Conservation (phyloP, 2,888 invertebrate species). For the Tineola bisselliella region DNA sequence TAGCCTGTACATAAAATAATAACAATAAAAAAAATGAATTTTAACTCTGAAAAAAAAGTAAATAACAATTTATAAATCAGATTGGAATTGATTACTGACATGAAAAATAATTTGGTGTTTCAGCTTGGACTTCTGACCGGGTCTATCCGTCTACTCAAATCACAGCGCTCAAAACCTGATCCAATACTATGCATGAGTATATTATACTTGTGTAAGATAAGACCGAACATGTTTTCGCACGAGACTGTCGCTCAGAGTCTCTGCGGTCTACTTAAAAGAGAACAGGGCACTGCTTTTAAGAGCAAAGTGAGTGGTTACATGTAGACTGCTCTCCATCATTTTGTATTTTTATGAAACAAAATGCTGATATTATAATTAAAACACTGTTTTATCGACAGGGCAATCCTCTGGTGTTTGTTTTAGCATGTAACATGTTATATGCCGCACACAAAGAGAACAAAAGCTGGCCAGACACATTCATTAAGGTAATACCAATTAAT, state of each 20-base stretch:
- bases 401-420: constrained; percentile 80
- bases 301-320: constrained; percentile 73
- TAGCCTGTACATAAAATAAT: too few relatives aligned
- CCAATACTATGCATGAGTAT: constrained; percentile 80
- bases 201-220: constrained; percentile 81
- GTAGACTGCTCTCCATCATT: too few relatives aligned
- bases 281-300: constrained; percentile 76
- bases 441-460: constrained; percentile 83
- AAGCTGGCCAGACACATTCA: constrained; percentile 92
- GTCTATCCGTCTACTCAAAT: constrained; percentile 81
- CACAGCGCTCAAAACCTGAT: constrained; percentile 85
- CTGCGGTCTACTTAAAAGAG: constrained; percentile 83
- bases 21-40: too few relatives aligned
- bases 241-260: constrained; percentile 82
- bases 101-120: too few relatives aligned
- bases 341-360: too few relatives aligned
- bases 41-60: too few relatives aligned
- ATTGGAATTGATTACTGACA: too few relatives aligned
- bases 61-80: too few relatives aligned
- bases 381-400: too few relatives aligned
- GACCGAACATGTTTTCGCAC: constrained; percentile 79
- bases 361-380: too few relatives aligned
- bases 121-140: constrained; percentile 84
- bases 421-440: constrained; percentile 85
- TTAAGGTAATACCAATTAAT: constrained; percentile 82